Percentiles rank a stretch among this genome's conserved stretches.
Conservation (phyloP, 2,113 vertebrate species). For the Nibea coibor region DNA sequence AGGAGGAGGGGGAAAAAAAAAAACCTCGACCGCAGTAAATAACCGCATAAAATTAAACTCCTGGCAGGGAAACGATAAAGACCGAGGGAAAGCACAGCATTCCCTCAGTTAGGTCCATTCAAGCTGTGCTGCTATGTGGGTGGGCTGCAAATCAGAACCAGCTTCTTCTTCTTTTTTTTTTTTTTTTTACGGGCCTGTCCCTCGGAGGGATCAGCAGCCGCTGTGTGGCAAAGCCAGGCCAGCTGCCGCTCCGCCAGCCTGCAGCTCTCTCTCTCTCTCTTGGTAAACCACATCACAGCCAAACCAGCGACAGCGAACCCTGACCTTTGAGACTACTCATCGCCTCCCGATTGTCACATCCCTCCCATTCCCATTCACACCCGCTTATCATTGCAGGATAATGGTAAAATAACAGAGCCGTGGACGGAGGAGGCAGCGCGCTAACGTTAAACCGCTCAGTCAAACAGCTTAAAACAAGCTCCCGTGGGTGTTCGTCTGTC, state of each 20-base stretch:
- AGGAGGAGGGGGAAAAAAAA: slow-evolving; percentile 1
- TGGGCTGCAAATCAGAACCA: slow-evolving; percentile 80
- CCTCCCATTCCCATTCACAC: slow-evolving; percentile 49
- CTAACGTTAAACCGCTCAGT: slow-evolving; percentile 33
- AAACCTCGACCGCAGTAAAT: slow-evolving; percentile 74
- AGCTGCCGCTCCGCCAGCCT: slow-evolving; percentile 51
- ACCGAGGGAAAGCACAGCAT: slow-evolving; percentile 62
- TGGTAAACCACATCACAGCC: slow-evolving; percentile 66
- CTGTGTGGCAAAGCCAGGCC: slow-evolving; percentile 55
- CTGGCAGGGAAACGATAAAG: slow-evolving; percentile 61
- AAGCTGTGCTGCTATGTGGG: slow-evolving; percentile 69
- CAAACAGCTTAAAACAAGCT: slow-evolving; percentile 44
- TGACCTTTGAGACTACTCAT: slow-evolving; percentile 56
- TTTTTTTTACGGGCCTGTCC: slow-evolving; percentile 32
- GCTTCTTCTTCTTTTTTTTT: slow-evolving; percentile 40
- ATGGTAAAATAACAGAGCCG: slow-evolving; percentile 57
- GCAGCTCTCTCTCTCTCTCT: slow-evolving; percentile 32
- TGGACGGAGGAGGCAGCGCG: slow-evolving; percentile 8
- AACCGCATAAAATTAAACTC: slow-evolving; percentile 71
- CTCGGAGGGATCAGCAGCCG: slow-evolving; percentile 34
- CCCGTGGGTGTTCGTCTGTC: slow-evolving; percentile 39
- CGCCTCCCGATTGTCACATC: slow-evolving; percentile 50
- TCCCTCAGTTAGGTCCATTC: slow-evolving; percentile 61
- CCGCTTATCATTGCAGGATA: slow-evolving; percentile 56
- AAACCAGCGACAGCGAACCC: slow-evolving; percentile 1